Evolutionary conservation across 2,113 vertebrate genomes (phyloP), one percentile per base, ranked within the genome.

Genomic region (Alethe diademata): DNA sequence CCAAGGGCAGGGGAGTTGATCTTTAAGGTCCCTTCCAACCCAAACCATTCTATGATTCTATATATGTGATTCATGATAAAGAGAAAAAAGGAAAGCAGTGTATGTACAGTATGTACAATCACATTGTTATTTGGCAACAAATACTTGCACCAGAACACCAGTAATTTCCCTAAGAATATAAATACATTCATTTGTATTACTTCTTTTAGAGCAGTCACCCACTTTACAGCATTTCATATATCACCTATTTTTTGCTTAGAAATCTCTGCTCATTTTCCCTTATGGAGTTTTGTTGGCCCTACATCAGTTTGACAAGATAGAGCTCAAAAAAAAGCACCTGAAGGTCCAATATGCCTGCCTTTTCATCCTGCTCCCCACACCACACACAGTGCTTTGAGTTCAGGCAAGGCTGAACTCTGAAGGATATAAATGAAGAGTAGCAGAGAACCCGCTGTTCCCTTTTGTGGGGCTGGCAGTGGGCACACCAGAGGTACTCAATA

Each of bases 1-100:
- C 29, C 18, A 4, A 19, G 9, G n/a, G 50, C 26, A 65, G 10
- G 2, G 5, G 18, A 1, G 0, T 67, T 57, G 25, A n/a, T 45
- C 11, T 33, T 76, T 35, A 67, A 67, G 17, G 25, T 73, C 11
- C 4, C 29, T 78, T 78, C 65, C 36, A 78, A 73, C 36, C 42
- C 48, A 78, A 83, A 62, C 42, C 29, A 31, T 48, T 58, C 36
- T 53, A 7, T 74, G 70, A 76, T 72, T 66, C 40, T 48, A 0
- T 43, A 42, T 29, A 78, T n/a, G 25, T 58, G 19, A 64, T 60
- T 60, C 19, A 60, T 42, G 26, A 48, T 42, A 23, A 67, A 16
- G 14, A 36, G 29, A 31, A n/a, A 33, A 12, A 42, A 70, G 40
- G 11, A 67, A 22, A 64, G 2, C 28, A 53, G 13, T 35, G 47